phyloP scores from a whole-genome alignment of 2,888 invertebrate species.

The Venustoraphidia nigricollis region DNA sequence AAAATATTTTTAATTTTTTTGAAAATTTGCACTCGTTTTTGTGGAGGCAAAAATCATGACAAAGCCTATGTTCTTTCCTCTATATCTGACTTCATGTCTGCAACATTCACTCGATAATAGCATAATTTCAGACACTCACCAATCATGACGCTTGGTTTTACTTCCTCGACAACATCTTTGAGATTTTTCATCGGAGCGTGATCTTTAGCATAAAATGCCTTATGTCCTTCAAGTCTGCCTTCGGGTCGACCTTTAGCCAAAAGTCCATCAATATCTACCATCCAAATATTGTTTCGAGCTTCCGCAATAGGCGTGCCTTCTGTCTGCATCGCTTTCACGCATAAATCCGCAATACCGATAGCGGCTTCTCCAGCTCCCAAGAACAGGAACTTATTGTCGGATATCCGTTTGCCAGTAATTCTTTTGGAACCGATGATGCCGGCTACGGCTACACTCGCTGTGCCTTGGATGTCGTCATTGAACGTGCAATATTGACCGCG shows the following conservation, averaged over 20 bases:
- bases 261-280: constrained; percentile 89
- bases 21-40: neutral
- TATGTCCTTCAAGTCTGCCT: constrained; percentile 53
- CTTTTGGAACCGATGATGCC: constrained; percentile 71
- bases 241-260: constrained; percentile 52
- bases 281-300: constrained; percentile 80
- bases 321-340: constrained; percentile 76
- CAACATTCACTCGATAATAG: neutral
- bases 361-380: constrained; percentile 80
- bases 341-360: constrained; percentile 81
- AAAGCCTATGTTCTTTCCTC: too few relatives aligned
- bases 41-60: neutral
- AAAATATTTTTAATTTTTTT: neutral
- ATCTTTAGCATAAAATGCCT: constrained; percentile 60
- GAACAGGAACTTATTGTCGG: constrained; percentile 81
- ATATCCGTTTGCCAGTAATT: constrained; percentile 64
- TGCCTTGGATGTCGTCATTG: constrained; percentile 98
- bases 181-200: constrained; percentile 64
- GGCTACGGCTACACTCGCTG: constrained; percentile 89
- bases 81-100: too few relatives aligned
- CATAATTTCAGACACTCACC: constrained; percentile 36
- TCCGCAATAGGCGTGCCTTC: constrained; percentile 44
- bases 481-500: constrained; percentile 87
- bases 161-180: constrained; percentile 58
- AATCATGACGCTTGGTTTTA: constrained; percentile 80